Conservation (phyloP, 2,113 vertebrate species). For the Chloroceryle aenea region DNA sequence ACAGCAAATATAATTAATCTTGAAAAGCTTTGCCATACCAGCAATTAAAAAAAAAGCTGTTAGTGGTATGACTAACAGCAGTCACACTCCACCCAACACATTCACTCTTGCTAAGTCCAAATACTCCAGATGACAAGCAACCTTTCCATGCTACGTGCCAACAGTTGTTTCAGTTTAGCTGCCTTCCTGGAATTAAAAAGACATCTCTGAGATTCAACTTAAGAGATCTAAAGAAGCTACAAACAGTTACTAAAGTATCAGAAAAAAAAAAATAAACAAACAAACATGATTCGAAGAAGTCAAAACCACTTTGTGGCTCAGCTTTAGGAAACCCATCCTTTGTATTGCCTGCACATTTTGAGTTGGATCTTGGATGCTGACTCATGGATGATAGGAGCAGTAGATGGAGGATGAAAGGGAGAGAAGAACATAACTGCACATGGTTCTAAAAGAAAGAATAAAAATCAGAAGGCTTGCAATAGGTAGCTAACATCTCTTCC, state of each 20-base stretch:
- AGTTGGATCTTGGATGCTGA: neutral
- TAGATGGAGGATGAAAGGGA: neutral
- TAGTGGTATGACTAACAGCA: conserved; percentile 54
- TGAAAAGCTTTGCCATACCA: neutral
- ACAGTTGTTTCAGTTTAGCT: neutral
- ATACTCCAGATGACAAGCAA: conserved; percentile 62
- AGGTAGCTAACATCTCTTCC: neutral
- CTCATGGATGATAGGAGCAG: neutral
- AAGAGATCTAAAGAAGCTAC: neutral
- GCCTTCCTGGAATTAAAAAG: neutral
- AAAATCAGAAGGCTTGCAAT: neutral
- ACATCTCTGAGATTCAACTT: neutral
- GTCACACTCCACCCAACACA: conserved; percentile 65
- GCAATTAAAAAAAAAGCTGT: conserved; percentile 31
- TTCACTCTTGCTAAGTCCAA: conserved; percentile 30
- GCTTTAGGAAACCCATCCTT: neutral
- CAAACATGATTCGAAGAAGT: neutral
- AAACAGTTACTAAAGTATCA: neutral
- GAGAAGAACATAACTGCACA: neutral
- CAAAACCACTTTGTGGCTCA: neutral
- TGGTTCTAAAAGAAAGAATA: neutral
- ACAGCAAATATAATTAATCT: neutral
- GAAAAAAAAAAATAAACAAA: neutral
- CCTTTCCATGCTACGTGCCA: conserved; percentile 26
- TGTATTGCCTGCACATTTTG: neutral